Percentiles rank a stretch among this genome's conserved stretches.
Conservation (phyloP, 2,888 invertebrate genomes). For the Rhimphoctona megacephalus region DNA sequence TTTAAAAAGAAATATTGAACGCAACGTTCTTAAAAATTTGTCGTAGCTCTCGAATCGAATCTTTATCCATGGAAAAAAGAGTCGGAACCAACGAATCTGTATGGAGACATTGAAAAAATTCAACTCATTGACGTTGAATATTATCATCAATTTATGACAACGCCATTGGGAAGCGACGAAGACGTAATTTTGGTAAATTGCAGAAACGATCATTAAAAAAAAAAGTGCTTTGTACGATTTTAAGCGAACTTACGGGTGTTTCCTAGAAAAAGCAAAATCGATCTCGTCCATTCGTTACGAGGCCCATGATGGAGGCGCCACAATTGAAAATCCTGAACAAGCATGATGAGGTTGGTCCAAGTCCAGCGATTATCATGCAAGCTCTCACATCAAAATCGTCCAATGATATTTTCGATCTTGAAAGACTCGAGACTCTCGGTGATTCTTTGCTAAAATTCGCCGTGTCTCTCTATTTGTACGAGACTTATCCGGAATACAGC, state of each 20-base stretch:
- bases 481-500: slow-evolving; percentile 88
- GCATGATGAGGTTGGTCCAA: slow-evolving; percentile 74
- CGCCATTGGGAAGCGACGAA: slow-evolving; percentile 70
- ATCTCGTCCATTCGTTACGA: slow-evolving; percentile 58
- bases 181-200: slow-evolving; percentile 63
- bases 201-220: neutral
- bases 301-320: slow-evolving; percentile 63
- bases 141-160: slow-evolving; percentile 88
- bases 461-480: slow-evolving; percentile 90
- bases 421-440: slow-evolving; percentile 94
- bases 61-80: slow-evolving; percentile 85
- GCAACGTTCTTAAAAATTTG: neutral
- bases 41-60: slow-evolving; percentile 73
- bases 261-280: slow-evolving; percentile 32
- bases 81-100: slow-evolving; percentile 90
- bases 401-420: slow-evolving; percentile 92
- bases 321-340: slow-evolving; percentile 70
- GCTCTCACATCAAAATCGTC: slow-evolving; percentile 91
- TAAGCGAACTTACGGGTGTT: neutral
- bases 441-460: slow-evolving; percentile 95
- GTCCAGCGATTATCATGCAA: slow-evolving; percentile 79
- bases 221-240: slow-evolving; percentile 17
- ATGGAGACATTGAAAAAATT: slow-evolving; percentile 86
- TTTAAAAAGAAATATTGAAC: neutral
- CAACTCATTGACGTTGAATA: slow-evolving; percentile 90